Evolutionary conservation across 2,797 vertebrate genomes (phyloP), one percentile per base, ranked within the genome.

Genomic region (Hydrophis major): DNA sequence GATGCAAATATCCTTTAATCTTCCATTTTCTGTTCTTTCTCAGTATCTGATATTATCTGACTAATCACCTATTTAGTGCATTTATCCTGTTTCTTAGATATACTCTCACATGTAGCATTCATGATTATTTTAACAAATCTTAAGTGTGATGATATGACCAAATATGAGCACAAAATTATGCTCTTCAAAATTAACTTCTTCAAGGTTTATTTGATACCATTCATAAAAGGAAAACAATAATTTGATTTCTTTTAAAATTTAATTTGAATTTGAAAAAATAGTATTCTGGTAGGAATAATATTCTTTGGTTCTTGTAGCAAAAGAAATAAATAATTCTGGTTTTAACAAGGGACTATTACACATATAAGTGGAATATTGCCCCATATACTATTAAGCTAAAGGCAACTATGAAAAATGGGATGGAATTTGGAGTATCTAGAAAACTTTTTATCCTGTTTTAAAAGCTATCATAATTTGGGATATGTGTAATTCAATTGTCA

Each of bases 381-480:
- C 90, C 88, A 92, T 91, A 90, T 93, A 92, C 16, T 95, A 50
- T 90, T 95, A 88, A 22, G 1, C 32, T 37, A 95, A 97, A 97
- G 93, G 95, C 69, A 95, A 90, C 66, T 90, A 95, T 83, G 69
- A 94, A 93, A 63, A 91, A 56, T 0, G 92, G 86, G 12, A 0
- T 56, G 55, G 66, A 2, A 63, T 86, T 95, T 93, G 78, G 90
- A 92, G 60, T 37, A 55, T 56, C 83, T 87, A 59, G 90, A 87
- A 8, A 32, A 22, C 0, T 88, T 61, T 57, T 14, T 57, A 60
- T 57, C 90, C 55, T 18, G 37, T 92, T 83, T 88, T 92, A 63
- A 78, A 86, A 90, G 53, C 20, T 74, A 86, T 32, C 78, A 63
- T 90, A 61, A 90, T 11, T 3, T 57, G 47, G 28, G 37, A 13